Evolutionary conservation across 2,113 vertebrate species (phyloP), one percentile per base, ranked within the genome.

Genomic region (Lynx canadensis): DNA sequence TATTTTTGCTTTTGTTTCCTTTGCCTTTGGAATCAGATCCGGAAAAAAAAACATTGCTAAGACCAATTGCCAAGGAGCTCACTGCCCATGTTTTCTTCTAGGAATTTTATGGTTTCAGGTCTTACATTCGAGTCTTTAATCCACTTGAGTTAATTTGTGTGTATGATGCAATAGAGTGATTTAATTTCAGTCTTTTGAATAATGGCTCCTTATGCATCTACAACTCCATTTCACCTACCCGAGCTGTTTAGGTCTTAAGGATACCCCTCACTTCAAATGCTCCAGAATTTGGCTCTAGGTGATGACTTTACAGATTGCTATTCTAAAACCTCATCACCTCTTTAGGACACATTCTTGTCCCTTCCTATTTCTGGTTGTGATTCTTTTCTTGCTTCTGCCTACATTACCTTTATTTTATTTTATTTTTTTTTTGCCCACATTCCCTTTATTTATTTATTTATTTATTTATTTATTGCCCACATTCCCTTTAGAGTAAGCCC

Each of bases 1-100:
- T 76, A 76, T 76, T 76, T 48, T 76, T 76, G 74, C 41, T 48
- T 76, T 76, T 48, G 23, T 76, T 76, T 76, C 73, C 73, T 23
- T 76, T 29, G 73, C 73, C 25, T 76, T 45, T 29, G 74, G 74
- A 76, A 76, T 76, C 74, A 16, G 27, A 41, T 48, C 41, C 74
- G 8, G 8, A 45, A 45, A 48, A 48, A 76, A 48, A 48, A 23
- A 76, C 41, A 16, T 48, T 29, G 41, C 13, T 15, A 48, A 45
- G 74, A 27, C 71, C 41, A 13, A 45, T 14, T 14, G 38, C 27
- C 69, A 36, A 41, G 71, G 74, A 76, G 74, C 41, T 48, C 9
- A 48, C 41, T 48, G 74, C 74, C 74, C 48, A 7, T 76, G 74
- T 76, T 48, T 31, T 76, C 14, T 48, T 76, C 41, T 31, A 76